A percentile compares a stretch with the other conserved stretches of the same genome.
phyloP scores from a whole-genome alignment of 2,113 vertebrate species.

The Malurus elegans region DNA sequence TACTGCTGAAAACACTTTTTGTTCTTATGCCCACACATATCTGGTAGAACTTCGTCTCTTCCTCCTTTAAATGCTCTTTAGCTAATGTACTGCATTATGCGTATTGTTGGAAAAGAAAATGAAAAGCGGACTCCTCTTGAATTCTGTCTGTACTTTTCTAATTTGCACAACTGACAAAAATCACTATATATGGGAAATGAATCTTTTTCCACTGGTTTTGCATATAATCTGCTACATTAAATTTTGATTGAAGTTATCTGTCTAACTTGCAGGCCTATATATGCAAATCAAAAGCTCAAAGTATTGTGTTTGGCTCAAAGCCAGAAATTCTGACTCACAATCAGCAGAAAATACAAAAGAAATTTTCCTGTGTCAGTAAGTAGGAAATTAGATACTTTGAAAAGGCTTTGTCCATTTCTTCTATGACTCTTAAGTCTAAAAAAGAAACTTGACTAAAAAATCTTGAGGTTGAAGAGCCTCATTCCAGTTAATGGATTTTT shows the following conservation, averaged over 20 bases:
- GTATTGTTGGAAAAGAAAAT: conserved; percentile 2
- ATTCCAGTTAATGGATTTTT: not conserved
- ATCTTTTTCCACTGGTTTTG: not conserved
- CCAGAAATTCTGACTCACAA: conserved; percentile 25
- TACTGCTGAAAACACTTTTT: conserved; percentile 29
- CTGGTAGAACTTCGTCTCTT: not conserved
- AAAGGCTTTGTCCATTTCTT: not conserved
- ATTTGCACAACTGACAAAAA: conserved; percentile 11
- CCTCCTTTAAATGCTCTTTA: conserved; percentile 1
- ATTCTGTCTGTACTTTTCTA: not conserved
- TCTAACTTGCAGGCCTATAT: not conserved
- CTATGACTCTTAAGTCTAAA: not conserved
- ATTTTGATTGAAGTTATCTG: conserved; percentile 16
- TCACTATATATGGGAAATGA: not conserved
- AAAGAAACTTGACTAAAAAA: not conserved
- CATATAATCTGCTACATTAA: not conserved
- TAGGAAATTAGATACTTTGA: not conserved
- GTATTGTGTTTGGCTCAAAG: not conserved
- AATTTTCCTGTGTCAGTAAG: not conserved
- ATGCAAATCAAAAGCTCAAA: conserved; percentile 2
- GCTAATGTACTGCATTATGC: not conserved
- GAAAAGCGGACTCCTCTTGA: not conserved
- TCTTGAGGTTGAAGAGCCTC: not conserved
- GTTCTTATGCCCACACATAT: conserved; percentile 12
- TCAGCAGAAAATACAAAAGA: not conserved